These are phyloP conservation scores for Syndactyla subalaris DNA, from an alignment of 2,797 vertebrate genomes.

Conservation along the genomic window DNA sequence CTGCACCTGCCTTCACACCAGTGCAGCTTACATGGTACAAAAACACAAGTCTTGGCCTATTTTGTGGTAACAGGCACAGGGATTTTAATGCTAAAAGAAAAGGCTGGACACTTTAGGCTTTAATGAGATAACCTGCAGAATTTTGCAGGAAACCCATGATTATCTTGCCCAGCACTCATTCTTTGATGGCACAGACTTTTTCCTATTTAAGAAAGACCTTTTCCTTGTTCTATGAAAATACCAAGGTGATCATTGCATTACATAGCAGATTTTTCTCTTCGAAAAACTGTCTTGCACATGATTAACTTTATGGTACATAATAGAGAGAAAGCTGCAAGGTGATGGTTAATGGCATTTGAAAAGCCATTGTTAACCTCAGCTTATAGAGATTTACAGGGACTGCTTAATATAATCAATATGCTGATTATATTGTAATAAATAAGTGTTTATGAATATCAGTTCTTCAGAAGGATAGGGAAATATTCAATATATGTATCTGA, in stretches of 20 bases:
- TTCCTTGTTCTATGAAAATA: conserved; percentile 71
- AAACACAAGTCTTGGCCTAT: not conserved
- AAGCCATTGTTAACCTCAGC: conserved; percentile 54
- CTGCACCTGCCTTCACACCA: not conserved
- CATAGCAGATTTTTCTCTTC: conserved; percentile 64
- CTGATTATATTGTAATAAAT: conserved; percentile 48
- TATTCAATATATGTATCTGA: not conserved
- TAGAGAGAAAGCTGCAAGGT: conserved; percentile 70
- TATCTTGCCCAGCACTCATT: conserved; percentile 32
- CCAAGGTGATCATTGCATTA: conserved; percentile 64
- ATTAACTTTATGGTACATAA: conserved; percentile 69
- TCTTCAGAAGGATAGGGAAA: not conserved
- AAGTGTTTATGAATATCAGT: conserved; percentile 32
- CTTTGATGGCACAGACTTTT: conserved; percentile 30
- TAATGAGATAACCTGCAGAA: conserved; percentile 14
- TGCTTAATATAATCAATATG: conserved; percentile 62
- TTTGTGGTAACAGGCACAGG: not conserved
- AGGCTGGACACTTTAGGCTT: not conserved
- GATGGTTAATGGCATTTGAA: conserved; percentile 71
- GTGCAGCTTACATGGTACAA: not conserved
- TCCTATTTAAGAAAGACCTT: conserved; percentile 65
- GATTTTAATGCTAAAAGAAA: conserved; percentile 3
- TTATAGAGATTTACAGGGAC: conserved; percentile 49
- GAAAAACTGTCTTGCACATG: conserved; percentile 69
- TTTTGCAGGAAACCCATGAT: conserved; percentile 8